Evolutionary conservation across 2,888 invertebrate species (phyloP).

Genomic region (Synanthedon formicaeformis): DNA sequence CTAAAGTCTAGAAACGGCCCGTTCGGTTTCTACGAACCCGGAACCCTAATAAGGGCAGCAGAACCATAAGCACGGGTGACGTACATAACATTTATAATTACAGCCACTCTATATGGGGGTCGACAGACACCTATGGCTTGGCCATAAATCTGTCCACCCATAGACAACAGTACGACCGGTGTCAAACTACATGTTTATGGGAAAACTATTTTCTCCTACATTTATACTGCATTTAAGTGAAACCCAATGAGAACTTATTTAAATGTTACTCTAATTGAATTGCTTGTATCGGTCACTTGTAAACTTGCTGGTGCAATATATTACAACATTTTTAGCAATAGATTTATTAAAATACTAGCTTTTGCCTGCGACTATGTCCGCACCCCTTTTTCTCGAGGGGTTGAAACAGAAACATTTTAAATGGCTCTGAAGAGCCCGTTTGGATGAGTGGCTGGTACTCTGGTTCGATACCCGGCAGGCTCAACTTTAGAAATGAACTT

Average conservation of each 20-base stretch:
- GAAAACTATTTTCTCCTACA: not conserved
- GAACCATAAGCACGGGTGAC: slow-evolving; percentile 4
- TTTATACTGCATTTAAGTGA: not conserved
- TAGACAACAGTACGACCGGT: not conserved
- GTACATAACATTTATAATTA: slow-evolving; percentile 13
- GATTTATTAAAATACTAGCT: too few species aligned
- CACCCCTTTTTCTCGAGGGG: too few species aligned
- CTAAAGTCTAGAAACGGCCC: too few species aligned
- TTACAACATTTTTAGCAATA: too few species aligned
- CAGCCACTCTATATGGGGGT: not conserved
- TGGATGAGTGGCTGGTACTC: too few species aligned
- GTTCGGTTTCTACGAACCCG: not conserved
- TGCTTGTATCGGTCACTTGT: not conserved
- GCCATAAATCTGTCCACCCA: not conserved
- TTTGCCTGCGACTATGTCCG: too few species aligned
- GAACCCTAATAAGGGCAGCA: slow-evolving; percentile 3
- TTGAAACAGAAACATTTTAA: too few species aligned
- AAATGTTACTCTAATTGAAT: not conserved
- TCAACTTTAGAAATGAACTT: too few species aligned
- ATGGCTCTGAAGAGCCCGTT: too few species aligned
- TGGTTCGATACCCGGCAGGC: too few species aligned
- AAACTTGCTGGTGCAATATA: too few species aligned
- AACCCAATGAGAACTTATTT: not conserved
- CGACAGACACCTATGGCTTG: not conserved
- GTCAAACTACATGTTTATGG: not conserved